These are phyloP conservation scores for Globia sparganii DNA, from an alignment of 2,888 invertebrate genomes.

Conservation along the genomic window DNA sequence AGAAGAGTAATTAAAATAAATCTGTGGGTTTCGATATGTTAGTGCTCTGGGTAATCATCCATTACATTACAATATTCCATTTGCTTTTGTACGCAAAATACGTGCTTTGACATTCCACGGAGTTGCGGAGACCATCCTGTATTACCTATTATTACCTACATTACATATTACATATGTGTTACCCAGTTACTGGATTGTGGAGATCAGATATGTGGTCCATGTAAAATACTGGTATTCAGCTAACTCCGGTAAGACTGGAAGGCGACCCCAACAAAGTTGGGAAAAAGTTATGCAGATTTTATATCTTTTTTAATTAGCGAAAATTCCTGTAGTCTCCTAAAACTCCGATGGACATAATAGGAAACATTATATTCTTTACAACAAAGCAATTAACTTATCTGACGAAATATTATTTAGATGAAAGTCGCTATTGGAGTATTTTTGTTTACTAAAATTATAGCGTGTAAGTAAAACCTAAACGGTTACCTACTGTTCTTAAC, in stretches of 20 bases:
- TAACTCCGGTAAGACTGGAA: neutral
- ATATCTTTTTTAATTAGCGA: neutral
- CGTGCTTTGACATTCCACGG: too few species aligned
- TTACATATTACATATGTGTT: too few species aligned
- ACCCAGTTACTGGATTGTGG: neutral
- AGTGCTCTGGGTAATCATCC: too few species aligned
- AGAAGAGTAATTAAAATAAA: neutral
- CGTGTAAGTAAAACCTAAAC: neutral
- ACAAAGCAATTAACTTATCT: neutral
- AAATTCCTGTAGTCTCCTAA: neutral
- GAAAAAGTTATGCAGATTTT: neutral
- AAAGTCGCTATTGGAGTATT: neutral
- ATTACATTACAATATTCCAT: too few species aligned
- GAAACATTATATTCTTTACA: neutral
- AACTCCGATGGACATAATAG: neutral
- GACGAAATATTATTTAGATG: neutral
- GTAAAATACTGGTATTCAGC: neutral
- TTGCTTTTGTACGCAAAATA: too few species aligned
- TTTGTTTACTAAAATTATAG: neutral
- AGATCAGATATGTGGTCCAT: neutral
- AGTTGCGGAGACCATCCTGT: too few species aligned
- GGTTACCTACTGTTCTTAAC: neutral
- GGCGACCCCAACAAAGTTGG: neutral
- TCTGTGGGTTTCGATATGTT: neutral
- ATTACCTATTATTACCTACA: too few species aligned